Evolutionary conservation across 2,888 invertebrate genomes (phyloP).

Genomic region (Caenorhabditis doughertyi): DNA sequence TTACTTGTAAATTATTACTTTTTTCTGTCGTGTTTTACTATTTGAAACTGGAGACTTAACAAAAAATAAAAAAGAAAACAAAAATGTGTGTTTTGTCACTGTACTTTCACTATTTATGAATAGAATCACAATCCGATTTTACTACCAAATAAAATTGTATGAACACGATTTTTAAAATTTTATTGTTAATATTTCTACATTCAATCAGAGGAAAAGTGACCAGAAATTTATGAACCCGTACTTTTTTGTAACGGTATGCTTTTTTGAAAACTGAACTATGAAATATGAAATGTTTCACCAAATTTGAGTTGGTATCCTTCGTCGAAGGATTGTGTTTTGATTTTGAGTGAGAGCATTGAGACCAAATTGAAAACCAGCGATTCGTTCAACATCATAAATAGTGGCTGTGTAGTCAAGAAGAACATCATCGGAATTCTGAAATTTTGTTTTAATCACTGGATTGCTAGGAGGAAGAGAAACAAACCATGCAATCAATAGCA

Average conservation of each 20-base stretch:
- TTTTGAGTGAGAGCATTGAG: constrained; percentile 39
- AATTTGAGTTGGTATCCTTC: constrained; percentile 36
- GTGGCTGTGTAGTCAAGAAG: constrained; percentile 62
- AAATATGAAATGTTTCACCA: constrained; percentile 24
- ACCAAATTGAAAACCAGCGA: constrained; percentile 50
- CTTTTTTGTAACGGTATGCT: background rate
- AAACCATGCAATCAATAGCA: constrained; percentile 51
- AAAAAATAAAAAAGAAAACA: background rate
- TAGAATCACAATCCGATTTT: constrained; percentile 1
- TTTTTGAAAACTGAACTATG: background rate
- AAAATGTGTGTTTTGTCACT: constrained; percentile 1
- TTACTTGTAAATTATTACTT: background rate
- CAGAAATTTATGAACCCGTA: constrained; percentile 25
- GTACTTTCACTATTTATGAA: constrained; percentile 22
- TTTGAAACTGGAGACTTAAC: background rate
- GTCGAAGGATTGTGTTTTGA: constrained; percentile 43
- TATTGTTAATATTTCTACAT: constrained; percentile 22
- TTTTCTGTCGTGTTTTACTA: background rate
- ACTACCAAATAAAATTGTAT: background rate
- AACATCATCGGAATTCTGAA: constrained; percentile 44
- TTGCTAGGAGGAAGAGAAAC: background rate
- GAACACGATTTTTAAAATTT: constrained; percentile 20
- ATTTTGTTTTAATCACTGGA: background rate
- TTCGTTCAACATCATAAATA: constrained; percentile 54
- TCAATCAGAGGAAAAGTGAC: constrained; percentile 5